Percentiles rank a stretch among this genome's conserved stretches.
phyloP scores from a whole-genome alignment of 2,888 invertebrate species.

The Leptopilina myrica region DNA sequence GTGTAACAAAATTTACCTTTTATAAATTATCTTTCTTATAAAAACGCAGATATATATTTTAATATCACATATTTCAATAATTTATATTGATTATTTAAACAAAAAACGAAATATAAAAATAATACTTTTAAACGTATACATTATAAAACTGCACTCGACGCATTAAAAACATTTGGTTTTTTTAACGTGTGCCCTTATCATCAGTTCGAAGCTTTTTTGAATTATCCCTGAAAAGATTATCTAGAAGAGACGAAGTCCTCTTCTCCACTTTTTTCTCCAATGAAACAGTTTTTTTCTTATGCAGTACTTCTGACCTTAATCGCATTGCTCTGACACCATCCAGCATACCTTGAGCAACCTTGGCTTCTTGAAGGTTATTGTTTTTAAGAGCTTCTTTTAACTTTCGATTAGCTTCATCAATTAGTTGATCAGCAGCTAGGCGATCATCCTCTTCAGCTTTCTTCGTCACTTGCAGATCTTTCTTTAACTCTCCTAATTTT shows the following conservation, averaged over 20 bases:
- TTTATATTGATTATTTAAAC: no score
- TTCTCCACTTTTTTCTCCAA: background rate
- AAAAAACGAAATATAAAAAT: no score
- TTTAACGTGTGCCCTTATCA: no score
- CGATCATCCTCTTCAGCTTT: background rate
- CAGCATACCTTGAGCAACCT: background rate
- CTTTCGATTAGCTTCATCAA: background rate
- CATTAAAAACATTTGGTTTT: no score
- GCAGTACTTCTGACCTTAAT: background rate
- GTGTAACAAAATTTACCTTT: no score
- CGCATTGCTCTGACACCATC: background rate
- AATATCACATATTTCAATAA: no score
- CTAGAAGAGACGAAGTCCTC: background rate
- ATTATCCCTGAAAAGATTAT: background rate
- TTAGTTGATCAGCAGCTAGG: background rate
- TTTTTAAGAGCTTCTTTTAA: background rate
- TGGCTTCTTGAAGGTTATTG: no score
- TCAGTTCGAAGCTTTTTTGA: background rate
- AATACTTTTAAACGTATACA: no score
- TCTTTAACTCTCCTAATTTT: background rate
- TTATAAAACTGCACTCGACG: no score
- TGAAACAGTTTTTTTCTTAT: background rate
- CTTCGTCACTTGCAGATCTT: background rate
- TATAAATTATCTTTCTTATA: no score
- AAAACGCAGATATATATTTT: no score